These are phyloP conservation scores for Parazoanthus atlanticus DNA, from an alignment of 92 coral and sea anemone species.

Conservation along the genomic window DNA sequence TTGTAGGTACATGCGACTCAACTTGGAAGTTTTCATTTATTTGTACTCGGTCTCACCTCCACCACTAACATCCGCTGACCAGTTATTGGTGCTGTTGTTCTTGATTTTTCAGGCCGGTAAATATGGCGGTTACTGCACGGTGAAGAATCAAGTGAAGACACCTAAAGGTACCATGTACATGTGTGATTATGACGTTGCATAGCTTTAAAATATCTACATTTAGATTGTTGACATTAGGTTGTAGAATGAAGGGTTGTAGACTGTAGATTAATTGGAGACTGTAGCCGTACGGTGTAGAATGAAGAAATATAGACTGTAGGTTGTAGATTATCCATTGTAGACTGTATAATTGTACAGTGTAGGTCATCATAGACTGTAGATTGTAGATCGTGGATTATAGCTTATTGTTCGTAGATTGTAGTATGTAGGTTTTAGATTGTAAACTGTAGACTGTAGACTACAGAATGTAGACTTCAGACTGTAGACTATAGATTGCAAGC, in stretches of 20 bases:
- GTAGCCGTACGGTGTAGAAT: not conserved
- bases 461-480: too few relatives aligned
- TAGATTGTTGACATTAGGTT: not conserved
- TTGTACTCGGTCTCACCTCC: too few relatives aligned
- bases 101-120: too few relatives aligned
- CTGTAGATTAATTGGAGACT: not conserved
- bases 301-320: not conserved
- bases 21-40: too few relatives aligned
- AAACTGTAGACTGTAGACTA: too few relatives aligned
- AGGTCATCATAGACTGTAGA: not conserved
- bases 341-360: not conserved
- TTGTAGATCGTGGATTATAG: not conserved
- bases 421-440: not conserved
- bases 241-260: not conserved
- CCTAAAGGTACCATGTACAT: too few relatives aligned
- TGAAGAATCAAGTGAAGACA: too few relatives aligned
- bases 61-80: too few relatives aligned
- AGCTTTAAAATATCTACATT: not conserved
- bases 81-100: too few relatives aligned
- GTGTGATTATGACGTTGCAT: too few relatives aligned
- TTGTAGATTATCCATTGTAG: not conserved
- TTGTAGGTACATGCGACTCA: too few relatives aligned
- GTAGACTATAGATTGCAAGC: not conserved
- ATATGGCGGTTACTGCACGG: too few relatives aligned
- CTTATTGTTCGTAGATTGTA: not conserved